Evolutionary conservation across 1,140 invertebrate species (phyloP).

Genomic region (Drosophila nikananu): DNA sequence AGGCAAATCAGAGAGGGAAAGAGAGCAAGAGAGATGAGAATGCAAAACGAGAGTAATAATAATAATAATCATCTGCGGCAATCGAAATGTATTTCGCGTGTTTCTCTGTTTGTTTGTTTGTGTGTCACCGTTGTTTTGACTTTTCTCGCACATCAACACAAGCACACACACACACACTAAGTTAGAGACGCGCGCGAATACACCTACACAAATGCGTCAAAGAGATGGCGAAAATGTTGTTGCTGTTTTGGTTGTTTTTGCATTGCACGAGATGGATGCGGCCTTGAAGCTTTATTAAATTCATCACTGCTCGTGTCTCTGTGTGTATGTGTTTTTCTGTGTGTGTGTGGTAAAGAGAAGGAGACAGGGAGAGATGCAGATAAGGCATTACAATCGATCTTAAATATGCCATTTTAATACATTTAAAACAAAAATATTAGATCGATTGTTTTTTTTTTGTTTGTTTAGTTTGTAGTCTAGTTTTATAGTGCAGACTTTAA

Average conservation of each 20-base stretch:
- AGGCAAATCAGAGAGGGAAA: constrained; percentile 20
- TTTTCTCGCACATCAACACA: constrained; percentile 37
- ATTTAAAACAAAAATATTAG: background rate
- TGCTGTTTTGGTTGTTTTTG: constrained; percentile 26
- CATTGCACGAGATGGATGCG: constrained; percentile 48
- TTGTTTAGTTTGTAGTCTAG: background rate
- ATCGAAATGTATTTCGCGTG: constrained; percentile 56
- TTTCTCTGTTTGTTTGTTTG: constrained; percentile 48
- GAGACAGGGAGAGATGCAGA: constrained; percentile 5
- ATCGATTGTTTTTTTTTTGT: background rate
- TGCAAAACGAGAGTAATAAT: constrained; percentile 42
- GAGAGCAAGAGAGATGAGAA: constrained; percentile 4
- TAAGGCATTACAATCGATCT: constrained; percentile 15
- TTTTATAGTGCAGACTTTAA: no score
- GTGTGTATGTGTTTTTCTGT: constrained; percentile 8
- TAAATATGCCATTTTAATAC: constrained; percentile 1
- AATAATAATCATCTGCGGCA: constrained; percentile 49
- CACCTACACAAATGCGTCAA: constrained; percentile 25
- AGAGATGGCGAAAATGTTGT: constrained; percentile 40
- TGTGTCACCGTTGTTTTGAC: constrained; percentile 47
- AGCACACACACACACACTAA: constrained; percentile 11
- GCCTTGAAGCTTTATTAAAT: constrained; percentile 56
- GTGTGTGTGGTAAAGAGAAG: constrained; percentile 7
- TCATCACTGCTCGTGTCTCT: constrained; percentile 29
- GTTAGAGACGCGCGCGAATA: constrained; percentile 6